Evolutionary conservation across 2,797 vertebrate genomes (phyloP).

Genomic region (Erpetoichthys calabaricus): DNA sequence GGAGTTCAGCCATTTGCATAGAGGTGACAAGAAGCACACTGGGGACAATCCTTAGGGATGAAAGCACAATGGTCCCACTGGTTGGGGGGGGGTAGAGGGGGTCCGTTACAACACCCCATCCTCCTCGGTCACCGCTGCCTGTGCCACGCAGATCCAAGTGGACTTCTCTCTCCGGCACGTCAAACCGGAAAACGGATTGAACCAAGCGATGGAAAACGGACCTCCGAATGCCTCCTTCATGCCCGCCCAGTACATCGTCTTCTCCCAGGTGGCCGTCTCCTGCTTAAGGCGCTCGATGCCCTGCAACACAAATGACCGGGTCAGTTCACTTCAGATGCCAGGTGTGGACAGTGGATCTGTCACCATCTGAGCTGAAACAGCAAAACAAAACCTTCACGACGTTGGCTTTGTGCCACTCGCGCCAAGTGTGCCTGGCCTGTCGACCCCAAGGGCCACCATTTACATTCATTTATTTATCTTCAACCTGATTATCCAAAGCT

Average conservation of each 20-base stretch:
- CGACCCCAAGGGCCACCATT: too few relatives aligned
- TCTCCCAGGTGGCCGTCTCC: conserved; percentile 67
- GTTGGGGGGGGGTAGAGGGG: conserved; percentile 9
- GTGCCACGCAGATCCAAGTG: conserved; percentile 20
- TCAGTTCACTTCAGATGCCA: too few relatives aligned
- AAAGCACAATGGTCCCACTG: conserved; percentile 6
- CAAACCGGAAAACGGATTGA: conserved; percentile 69
- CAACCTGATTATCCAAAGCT: too few relatives aligned
- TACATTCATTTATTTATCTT: too few relatives aligned
- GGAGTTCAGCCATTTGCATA: not conserved
- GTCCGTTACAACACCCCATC: conserved; percentile 51
- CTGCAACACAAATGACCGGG: conserved; percentile 40
- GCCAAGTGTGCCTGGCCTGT: too few relatives aligned
- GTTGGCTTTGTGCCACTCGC: too few relatives aligned
- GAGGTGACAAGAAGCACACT: not conserved
- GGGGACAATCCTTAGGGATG: not conserved
- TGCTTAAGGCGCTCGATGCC: conserved; percentile 84
- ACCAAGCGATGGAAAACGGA: conserved; percentile 63
- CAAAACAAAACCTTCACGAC: too few relatives aligned
- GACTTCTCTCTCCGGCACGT: conserved; percentile 26
- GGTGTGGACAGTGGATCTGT: too few relatives aligned
- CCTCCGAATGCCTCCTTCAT: conserved; percentile 67
- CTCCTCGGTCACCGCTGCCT: conserved; percentile 51
- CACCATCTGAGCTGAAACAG: too few relatives aligned
- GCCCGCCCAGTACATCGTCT: conserved; percentile 53